A percentile compares a stretch with the other conserved stretches of the same genome.
Evolutionary conservation across 1,140 invertebrate species (phyloP).

Genomic region (Pseudomyrmex cubaensis): DNA sequence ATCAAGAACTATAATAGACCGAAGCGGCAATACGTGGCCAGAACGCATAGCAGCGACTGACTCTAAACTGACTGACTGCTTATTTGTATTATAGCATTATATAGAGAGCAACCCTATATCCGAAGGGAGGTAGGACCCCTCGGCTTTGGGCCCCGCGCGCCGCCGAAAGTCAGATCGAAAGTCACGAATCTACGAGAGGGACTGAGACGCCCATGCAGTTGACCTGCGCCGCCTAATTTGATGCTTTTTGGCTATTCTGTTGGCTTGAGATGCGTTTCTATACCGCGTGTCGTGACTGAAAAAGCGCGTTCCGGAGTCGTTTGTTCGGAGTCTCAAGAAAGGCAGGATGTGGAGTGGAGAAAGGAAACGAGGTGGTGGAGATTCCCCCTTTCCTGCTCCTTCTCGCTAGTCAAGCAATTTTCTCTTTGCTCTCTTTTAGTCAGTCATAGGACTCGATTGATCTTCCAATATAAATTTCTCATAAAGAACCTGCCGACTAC

Average conservation of each 20-base stretch:
- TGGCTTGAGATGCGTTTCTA: constrained; percentile 68
- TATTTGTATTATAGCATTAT: constrained; percentile 76
- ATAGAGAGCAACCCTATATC: constrained; percentile 73
- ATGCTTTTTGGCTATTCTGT: constrained; percentile 75
- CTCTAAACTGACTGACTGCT: constrained; percentile 72
- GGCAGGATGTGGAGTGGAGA: constrained; percentile 37
- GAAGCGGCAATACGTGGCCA: constrained; percentile 54
- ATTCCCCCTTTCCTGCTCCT: neutral
- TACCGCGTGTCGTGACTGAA: constrained; percentile 58
- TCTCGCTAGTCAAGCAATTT: constrained; percentile 30
- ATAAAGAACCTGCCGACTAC: constrained; percentile 53
- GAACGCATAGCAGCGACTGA: constrained; percentile 62
- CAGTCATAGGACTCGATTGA: constrained; percentile 51
- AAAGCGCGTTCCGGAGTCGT: constrained; percentile 56
- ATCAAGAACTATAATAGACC: constrained; percentile 78
- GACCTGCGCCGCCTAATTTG: constrained; percentile 82
- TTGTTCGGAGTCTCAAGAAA: constrained; percentile 30
- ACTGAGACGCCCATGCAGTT: constrained; percentile 76
- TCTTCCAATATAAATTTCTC: constrained; percentile 61
- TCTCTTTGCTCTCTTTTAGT: constrained; percentile 3
- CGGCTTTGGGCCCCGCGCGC: constrained; percentile 26
- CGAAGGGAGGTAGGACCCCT: constrained; percentile 56
- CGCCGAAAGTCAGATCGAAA: constrained; percentile 53
- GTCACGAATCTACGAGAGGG: constrained; percentile 67
- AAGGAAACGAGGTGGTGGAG: neutral